Evolutionary conservation across 2,113 vertebrate genomes (phyloP).

Genomic region (Oryzias woworae): DNA sequence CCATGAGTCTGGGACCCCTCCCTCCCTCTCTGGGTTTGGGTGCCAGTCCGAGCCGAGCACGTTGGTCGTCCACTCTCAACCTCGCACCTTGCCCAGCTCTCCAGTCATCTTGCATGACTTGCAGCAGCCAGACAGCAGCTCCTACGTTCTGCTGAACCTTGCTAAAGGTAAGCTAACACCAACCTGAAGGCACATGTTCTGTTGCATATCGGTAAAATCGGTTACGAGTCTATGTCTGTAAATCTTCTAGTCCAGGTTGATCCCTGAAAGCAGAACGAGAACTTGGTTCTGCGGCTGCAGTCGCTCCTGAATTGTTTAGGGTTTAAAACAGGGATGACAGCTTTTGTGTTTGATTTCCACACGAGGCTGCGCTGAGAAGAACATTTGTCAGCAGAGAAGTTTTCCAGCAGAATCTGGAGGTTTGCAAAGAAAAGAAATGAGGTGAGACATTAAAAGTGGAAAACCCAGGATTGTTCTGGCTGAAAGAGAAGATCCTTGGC

Average conservation of each 20-base stretch:
- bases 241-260: too few relatives aligned
- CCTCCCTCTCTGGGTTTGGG: constrained; percentile 72
- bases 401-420: too few relatives aligned
- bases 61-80: constrained; percentile 82
- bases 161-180: constrained; percentile 97
- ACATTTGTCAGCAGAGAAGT: not conserved
- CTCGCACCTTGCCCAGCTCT: constrained; percentile 79
- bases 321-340: not conserved
- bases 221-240: too few relatives aligned
- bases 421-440: constrained; percentile 16
- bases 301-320: too few relatives aligned
- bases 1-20: constrained; percentile 61
- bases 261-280: not conserved
- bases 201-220: too few relatives aligned
- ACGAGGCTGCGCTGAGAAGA: not conserved
- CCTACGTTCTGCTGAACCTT: constrained; percentile 94
- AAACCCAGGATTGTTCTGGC: constrained; percentile 38
- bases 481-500: constrained; percentile 41
- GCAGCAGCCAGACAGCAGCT: constrained; percentile 91
- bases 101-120: constrained; percentile 87
- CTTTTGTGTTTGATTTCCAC: not conserved
- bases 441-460: constrained; percentile 37
- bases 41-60: constrained; percentile 78
- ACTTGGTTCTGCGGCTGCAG: not conserved
- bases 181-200: not conserved